Conservation (phyloP, 2,888 invertebrate genomes). For the Protodeltote pygarga region DNA sequence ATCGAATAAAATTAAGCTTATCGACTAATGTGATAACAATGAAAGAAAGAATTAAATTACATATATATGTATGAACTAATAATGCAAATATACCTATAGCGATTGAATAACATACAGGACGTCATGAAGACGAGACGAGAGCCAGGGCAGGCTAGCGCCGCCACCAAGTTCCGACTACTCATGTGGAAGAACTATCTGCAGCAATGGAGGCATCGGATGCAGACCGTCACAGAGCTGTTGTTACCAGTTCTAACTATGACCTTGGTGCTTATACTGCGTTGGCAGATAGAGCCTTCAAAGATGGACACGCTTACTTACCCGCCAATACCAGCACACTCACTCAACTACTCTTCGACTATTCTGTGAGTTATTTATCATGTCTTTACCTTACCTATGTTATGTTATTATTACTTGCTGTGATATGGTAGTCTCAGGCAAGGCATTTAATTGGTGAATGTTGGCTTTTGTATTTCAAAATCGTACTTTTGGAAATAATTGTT, state of each 20-base stretch:
- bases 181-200: constrained; percentile 95
- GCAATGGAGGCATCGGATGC: constrained; percentile 90
- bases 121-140: constrained; percentile 43
- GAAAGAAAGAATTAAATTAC: constrained; percentile 19
- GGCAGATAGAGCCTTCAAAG: constrained; percentile 87
- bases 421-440: no score
- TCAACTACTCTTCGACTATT: constrained; percentile 53
- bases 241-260: constrained; percentile 89
- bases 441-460: no score
- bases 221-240: constrained; percentile 89
- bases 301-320: constrained; percentile 55
- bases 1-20: constrained; percentile 32
- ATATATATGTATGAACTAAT: background rate
- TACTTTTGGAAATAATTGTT: no score
- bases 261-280: constrained; percentile 90
- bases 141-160: constrained; percentile 62
- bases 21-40: constrained; percentile 33
- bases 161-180: constrained; percentile 89
- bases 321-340: constrained; percentile 64
- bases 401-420: no score
- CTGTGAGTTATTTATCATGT: constrained; percentile 63
- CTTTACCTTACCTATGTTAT: background rate
- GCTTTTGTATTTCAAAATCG: no score
- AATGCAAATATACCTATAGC: constrained; percentile 7
- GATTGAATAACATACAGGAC: constrained; percentile 7